These are phyloP conservation scores for Holocentrus rufus DNA, from an alignment of 2,797 vertebrate species.

Conservation along the genomic window DNA sequence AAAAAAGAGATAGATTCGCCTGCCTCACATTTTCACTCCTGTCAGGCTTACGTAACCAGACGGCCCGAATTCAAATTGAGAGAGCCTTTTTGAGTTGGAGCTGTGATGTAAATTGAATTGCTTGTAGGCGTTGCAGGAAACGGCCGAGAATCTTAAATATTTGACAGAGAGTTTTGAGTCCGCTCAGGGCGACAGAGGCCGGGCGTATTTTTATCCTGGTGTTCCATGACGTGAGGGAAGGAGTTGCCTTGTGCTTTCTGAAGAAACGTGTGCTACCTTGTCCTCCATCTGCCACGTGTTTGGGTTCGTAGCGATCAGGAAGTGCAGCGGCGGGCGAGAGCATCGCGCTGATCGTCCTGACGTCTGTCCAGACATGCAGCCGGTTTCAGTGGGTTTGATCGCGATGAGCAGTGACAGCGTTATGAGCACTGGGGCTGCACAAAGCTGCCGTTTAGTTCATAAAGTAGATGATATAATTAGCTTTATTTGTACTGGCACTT, in stretches of 20 bases:
- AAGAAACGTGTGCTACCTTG: not conserved
- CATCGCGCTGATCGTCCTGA: not conserved
- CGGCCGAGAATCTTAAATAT: slow-evolving; percentile 40
- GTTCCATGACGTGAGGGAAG: slow-evolving; percentile 19
- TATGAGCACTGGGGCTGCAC: not conserved
- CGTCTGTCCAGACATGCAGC: not conserved
- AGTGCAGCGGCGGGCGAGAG: not conserved
- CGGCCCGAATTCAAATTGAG: slow-evolving; percentile 15
- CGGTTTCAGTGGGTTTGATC: not conserved
- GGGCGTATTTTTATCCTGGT: slow-evolving; percentile 28
- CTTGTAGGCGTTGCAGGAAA: slow-evolving; percentile 12
- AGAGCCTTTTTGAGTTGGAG: slow-evolving; percentile 30
- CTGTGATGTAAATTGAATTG: slow-evolving; percentile 26
- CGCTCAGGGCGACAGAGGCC: not conserved
- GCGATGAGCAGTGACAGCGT: not conserved
- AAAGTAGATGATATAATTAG: not conserved
- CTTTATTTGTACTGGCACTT: no score
- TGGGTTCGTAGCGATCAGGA: slow-evolving; percentile 9
- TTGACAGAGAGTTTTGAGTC: slow-evolving; percentile 28
- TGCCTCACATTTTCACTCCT: slow-evolving; percentile 25
- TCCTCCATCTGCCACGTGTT: slow-evolving; percentile 10
- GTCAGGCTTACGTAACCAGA: slow-evolving; percentile 1
- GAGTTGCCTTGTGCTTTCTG: slow-evolving; percentile 1
- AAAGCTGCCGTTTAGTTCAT: not conserved
- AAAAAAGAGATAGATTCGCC: slow-evolving; percentile 20